phyloP scores from a whole-genome alignment of 2,113 vertebrate species.

The Chamaetylas fuelleborni region DNA sequence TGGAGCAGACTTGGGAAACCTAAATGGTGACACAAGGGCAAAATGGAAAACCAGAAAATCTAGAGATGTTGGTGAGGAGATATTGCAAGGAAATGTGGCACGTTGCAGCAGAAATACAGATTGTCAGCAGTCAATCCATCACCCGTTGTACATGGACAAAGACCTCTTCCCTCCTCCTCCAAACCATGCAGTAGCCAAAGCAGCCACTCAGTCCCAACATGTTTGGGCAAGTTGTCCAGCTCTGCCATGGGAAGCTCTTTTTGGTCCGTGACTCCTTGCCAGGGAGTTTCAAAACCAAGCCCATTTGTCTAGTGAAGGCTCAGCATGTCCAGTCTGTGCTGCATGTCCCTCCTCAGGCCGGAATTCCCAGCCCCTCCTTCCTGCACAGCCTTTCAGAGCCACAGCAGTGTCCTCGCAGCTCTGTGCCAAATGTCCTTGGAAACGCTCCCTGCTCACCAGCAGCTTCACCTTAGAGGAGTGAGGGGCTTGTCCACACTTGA shows the following conservation, averaged over 20 bases:
- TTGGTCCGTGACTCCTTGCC: background rate
- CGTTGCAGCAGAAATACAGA: rapidly evolving
- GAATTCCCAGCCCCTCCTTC: background rate
- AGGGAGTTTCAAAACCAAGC: background rate
- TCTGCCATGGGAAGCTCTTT: background rate
- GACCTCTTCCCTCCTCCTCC: background rate
- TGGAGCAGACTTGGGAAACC: background rate
- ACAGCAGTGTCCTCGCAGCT: background rate
- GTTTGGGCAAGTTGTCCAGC: background rate
- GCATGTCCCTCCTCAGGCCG: rapidly evolving
- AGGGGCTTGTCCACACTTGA: background rate
- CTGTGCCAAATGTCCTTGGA: background rate
- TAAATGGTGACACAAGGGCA: background rate
- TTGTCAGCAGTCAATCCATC: background rate
- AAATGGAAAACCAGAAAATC: background rate
- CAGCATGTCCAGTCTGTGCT: background rate
- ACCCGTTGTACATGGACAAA: rapidly evolving
- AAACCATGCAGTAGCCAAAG: background rate
- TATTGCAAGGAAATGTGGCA: background rate
- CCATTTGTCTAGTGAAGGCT: rapidly evolving
- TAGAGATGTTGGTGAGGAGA: background rate
- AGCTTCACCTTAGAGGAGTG: background rate
- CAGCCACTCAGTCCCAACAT: background rate
- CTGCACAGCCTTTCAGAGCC: background rate
- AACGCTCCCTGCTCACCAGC: background rate